A percentile compares a stretch with the other conserved stretches of the same genome.
phyloP scores from a whole-genome alignment of 1,140 invertebrate species.

The Orchestia grillus region DNA sequence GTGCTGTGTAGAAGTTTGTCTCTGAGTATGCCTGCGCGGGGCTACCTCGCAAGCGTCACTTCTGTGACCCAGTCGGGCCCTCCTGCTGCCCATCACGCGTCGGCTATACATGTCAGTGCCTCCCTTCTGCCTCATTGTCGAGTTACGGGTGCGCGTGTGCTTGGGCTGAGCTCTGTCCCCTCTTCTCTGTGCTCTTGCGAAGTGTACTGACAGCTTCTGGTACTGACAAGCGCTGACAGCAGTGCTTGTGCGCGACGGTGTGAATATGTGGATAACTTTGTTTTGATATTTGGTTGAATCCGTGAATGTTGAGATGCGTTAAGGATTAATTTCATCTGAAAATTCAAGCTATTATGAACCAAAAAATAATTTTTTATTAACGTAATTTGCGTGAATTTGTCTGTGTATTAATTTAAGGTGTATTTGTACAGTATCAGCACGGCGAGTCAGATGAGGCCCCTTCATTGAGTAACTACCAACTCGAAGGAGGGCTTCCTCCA shows the following conservation, averaged over 20 bases:
- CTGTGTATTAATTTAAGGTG: not conserved
- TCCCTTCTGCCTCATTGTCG: not conserved
- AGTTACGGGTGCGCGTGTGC: not conserved
- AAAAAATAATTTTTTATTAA: no score
- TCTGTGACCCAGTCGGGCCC: not conserved
- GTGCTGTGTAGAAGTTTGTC: not conserved
- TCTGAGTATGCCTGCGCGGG: not conserved
- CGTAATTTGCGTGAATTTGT: no score
- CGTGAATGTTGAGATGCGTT: not conserved
- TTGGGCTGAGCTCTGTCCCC: not conserved
- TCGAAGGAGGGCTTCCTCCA: slow-evolving; percentile 37
- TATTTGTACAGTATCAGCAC: slow-evolving; percentile 46
- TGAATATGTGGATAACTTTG: not conserved
- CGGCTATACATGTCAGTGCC: not conserved
- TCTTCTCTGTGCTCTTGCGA: not conserved
- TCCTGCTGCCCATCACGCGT: not conserved
- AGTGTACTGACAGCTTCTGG: no score
- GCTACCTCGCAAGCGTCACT: not conserved
- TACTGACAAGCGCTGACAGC: no score
- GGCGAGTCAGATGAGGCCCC: not conserved
- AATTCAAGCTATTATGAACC: not conserved
- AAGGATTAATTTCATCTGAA: not conserved
- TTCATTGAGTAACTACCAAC: not conserved
- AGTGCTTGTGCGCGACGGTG: not conserved
- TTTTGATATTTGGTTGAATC: not conserved